Conservation (phyloP, 2,888 invertebrate genomes). For the Lepeophtheirus nordmannii region DNA sequence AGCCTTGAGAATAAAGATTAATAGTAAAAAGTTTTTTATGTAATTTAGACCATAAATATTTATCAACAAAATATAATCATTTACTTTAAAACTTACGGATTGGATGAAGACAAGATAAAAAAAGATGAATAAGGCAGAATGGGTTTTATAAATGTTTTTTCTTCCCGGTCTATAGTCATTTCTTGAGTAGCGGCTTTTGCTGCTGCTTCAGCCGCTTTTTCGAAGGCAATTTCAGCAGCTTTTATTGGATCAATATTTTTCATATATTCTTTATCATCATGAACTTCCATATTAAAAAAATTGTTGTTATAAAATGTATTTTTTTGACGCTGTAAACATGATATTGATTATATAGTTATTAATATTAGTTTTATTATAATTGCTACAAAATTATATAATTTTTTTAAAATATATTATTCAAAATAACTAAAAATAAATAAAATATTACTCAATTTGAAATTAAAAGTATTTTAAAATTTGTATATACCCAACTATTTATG, state of each 20-base stretch:
- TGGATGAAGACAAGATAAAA: conserved; percentile 98
- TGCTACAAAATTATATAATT: no score
- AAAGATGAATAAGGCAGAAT: conserved; percentile 99
- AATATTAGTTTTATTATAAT: no score
- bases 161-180: conserved; percentile 29
- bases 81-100: conserved; percentile 59
- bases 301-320: no score
- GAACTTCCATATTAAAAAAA: no score
- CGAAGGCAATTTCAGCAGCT: conserved; percentile 11
- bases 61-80: not conserved
- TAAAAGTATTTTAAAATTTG: no score
- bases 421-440: no score
- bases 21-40: not conserved
- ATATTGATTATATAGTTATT: no score
- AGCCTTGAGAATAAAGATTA: not conserved
- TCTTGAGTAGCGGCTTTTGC: conserved; percentile 23
- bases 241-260: not conserved
- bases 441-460: no score
- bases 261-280: no score
- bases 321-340: no score
- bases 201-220: conserved; percentile 13
- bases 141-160: conserved; percentile 48
- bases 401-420: no score
- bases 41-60: not conserved
- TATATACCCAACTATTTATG: no score